These are phyloP conservation scores for Falco punctatus DNA, from an alignment of 2,113 vertebrate species.

Conservation along the genomic window DNA sequence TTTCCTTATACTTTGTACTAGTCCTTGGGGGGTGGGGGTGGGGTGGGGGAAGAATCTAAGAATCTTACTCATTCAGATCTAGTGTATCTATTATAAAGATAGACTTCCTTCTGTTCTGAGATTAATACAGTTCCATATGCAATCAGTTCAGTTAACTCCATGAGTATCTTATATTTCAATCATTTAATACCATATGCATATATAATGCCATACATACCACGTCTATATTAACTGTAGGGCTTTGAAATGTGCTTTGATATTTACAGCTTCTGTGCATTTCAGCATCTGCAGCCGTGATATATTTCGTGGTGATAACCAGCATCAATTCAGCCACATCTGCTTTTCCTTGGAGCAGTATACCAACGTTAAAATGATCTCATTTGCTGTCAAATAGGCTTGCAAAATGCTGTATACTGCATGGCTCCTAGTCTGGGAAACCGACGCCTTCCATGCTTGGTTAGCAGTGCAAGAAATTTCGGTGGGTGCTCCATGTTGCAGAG, in stretches of 20 bases:
- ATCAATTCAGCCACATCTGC: slow-evolving; percentile 4
- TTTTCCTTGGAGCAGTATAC: slow-evolving; percentile 18
- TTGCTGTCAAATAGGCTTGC: slow-evolving; percentile 5
- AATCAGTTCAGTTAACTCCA: background rate
- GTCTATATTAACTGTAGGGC: background rate
- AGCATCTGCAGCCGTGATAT: background rate
- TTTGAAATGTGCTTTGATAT: slow-evolving; percentile 13
- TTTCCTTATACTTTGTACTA: background rate
- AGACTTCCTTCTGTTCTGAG: background rate
- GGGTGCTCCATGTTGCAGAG: background rate
- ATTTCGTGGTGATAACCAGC: slow-evolving; percentile 31
- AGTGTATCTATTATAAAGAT: background rate
- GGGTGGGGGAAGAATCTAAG: no score
- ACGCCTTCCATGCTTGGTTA: background rate
- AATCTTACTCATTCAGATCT: background rate
- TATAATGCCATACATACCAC: background rate
- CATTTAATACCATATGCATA: background rate
- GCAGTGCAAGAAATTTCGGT: background rate
- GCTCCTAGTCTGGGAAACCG: background rate
- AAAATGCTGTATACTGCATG: background rate
- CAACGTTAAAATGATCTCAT: slow-evolving; percentile 12
- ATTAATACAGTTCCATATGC: background rate
- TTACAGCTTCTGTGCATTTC: slow-evolving; percentile 45
- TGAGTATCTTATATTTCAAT: slow-evolving; percentile 9
- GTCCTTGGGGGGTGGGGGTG: background rate